These are phyloP conservation scores for Adelges cooleyi DNA, from an alignment of 1,140 invertebrate genomes.

Conservation along the genomic window DNA sequence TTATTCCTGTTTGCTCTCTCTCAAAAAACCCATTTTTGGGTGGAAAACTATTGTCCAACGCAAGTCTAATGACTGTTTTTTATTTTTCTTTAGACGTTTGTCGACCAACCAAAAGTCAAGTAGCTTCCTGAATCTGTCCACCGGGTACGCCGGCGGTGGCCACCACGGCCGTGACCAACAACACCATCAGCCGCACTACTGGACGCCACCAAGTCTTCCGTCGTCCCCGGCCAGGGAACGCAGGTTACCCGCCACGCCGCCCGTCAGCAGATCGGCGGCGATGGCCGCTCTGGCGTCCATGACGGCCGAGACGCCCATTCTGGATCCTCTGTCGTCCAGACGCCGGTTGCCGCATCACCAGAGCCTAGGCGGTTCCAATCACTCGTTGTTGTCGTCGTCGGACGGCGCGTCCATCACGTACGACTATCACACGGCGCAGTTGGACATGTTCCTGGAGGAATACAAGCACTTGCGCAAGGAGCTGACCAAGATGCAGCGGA, in stretches of 20 bases:
- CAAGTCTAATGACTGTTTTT: not conserved
- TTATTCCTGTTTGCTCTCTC: no score
- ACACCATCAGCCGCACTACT: not conserved
- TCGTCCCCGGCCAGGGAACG: slow-evolving; percentile 5
- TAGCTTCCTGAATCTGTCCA: slow-evolving; percentile 8
- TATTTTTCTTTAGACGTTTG: not conserved
- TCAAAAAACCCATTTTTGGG: no score
- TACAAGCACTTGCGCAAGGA: slow-evolving; percentile 51
- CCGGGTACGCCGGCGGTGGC: not conserved
- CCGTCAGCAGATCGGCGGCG: not conserved
- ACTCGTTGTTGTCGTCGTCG: slow-evolving; percentile 31
- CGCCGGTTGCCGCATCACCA: not conserved
- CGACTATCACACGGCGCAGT: slow-evolving; percentile 61
- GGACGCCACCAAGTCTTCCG: slow-evolving; percentile 12
- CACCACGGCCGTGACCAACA: not conserved
- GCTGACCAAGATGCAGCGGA: slow-evolving; percentile 62
- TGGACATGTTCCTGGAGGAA: slow-evolving; percentile 63
- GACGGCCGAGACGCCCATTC: slow-evolving; percentile 1
- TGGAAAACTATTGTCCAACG: no score
- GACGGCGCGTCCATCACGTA: slow-evolving; percentile 41
- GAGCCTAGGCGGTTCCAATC: slow-evolving; percentile 29
- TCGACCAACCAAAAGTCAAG: not conserved
- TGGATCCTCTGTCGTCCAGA: not conserved
- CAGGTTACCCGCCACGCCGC: not conserved
- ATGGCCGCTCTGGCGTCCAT: not conserved